phyloP scores from a whole-genome alignment of 1,140 invertebrate genomes.

The Philotrypesis tridentata region DNA sequence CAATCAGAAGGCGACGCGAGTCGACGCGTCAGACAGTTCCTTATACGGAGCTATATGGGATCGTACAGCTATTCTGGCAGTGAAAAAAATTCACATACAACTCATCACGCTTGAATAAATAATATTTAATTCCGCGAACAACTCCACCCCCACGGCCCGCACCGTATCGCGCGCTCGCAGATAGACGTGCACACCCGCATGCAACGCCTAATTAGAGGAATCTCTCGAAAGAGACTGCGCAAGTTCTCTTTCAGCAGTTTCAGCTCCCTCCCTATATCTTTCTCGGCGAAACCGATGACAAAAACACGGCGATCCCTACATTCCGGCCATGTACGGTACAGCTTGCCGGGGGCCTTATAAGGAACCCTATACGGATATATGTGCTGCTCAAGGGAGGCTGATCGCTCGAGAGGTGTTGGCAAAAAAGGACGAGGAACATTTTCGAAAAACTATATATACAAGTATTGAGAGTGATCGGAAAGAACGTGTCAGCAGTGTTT shows the following conservation, averaged over 20 bases:
- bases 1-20: slow-evolving; percentile 22
- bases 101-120: not conserved
- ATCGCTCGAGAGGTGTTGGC: slow-evolving; percentile 30
- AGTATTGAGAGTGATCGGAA: not conserved
- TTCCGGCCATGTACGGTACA: slow-evolving; percentile 67
- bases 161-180: not conserved
- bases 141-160: not conserved
- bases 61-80: not conserved
- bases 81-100: not conserved
- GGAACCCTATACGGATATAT: slow-evolving; percentile 61
- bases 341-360: slow-evolving; percentile 63
- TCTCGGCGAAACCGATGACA: slow-evolving; percentile 63
- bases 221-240: slow-evolving; percentile 34
- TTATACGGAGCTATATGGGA: slow-evolving; percentile 61
- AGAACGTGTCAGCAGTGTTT: too few species aligned
- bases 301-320: slow-evolving; percentile 72
- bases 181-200: too few species aligned
- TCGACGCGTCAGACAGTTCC: slow-evolving; percentile 53
- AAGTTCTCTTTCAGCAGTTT: not conserved
- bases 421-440: slow-evolving; percentile 21
- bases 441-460: not conserved
- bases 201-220: slow-evolving; percentile 49
- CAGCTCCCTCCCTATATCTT: too few species aligned
- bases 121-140: too few species aligned
- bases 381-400: slow-evolving; percentile 47